A percentile compares a stretch with the other conserved stretches of the same genome.
Conservation (phyloP, 2,113 vertebrate genomes). For the Eira barbara region DNA sequence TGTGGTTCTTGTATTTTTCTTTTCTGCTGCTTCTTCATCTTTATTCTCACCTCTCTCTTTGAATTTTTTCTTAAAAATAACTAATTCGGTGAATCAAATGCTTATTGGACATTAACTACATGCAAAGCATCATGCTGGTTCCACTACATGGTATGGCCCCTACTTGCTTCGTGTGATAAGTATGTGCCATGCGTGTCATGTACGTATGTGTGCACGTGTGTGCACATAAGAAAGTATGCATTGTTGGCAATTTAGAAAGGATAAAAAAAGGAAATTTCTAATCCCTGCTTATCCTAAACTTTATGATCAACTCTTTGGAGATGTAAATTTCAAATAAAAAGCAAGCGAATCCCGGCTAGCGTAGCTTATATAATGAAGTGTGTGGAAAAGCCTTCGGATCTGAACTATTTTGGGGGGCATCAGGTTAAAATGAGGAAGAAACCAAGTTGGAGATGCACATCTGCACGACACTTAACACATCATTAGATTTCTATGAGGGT, state of each 20-base stretch:
- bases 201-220: neutral
- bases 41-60: neutral
- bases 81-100: neutral
- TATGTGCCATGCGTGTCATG: too few species aligned
- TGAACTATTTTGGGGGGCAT: neutral
- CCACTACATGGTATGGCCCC: rapidly evolving
- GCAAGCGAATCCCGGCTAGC: rapidly evolving
- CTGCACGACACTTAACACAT: neutral
- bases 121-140: neutral
- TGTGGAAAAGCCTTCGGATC: neutral
- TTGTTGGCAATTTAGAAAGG: neutral
- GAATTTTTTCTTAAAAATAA: conserved; percentile 17
- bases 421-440: neutral
- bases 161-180: neutral
- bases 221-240: neutral
- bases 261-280: neutral
- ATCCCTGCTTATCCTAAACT: neutral
- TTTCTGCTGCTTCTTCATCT: neutral
- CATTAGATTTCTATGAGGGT: neutral
- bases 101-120: neutral
- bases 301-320: neutral
- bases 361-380: neutral
- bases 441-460: neutral
- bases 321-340: neutral
- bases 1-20: neutral